phyloP scores from a whole-genome alignment of 2,888 invertebrate genomes.

The Panopea generosa region DNA sequence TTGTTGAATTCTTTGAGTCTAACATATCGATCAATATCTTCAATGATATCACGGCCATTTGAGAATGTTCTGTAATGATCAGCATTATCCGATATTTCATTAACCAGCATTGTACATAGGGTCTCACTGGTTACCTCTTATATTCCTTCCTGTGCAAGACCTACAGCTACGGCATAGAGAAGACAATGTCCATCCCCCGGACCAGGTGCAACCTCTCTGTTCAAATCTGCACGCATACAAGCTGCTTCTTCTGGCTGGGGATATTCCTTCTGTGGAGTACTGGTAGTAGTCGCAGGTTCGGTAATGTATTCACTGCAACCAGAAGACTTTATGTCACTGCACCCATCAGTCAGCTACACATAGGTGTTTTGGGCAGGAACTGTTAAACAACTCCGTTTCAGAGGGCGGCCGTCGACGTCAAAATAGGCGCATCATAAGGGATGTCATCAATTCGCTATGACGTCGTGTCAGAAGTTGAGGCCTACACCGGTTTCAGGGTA shows the following conservation, averaged over 20 bases:
- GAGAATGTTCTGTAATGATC: conserved; percentile 39
- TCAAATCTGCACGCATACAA: conserved; percentile 16
- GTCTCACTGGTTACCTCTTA: conserved; percentile 18
- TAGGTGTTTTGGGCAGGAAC: too few species aligned
- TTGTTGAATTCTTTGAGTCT: conserved; percentile 39
- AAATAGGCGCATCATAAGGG: too few species aligned
- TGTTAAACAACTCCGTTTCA: too few species aligned
- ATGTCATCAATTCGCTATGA: too few species aligned
- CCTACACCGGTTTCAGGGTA: too few species aligned
- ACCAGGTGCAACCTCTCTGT: conserved; percentile 36
- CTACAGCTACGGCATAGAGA: conserved; percentile 34
- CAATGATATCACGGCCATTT: conserved; percentile 29
- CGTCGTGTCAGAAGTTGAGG: too few species aligned
- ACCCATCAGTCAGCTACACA: too few species aligned
- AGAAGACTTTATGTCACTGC: too few species aligned
- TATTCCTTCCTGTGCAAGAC: conserved; percentile 33
- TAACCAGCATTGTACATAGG: conserved; percentile 29
- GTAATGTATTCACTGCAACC: background rate
- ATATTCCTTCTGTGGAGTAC: conserved; percentile 19
- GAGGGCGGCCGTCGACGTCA: too few species aligned
- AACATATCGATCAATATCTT: conserved; percentile 39
- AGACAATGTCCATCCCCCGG: conserved; percentile 41
- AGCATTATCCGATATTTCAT: conserved; percentile 23
- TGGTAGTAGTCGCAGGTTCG: background rate
- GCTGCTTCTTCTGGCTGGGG: conserved; percentile 11